phyloP scores from a whole-genome alignment of 2,888 invertebrate species.

The Acronicta alni region DNA sequence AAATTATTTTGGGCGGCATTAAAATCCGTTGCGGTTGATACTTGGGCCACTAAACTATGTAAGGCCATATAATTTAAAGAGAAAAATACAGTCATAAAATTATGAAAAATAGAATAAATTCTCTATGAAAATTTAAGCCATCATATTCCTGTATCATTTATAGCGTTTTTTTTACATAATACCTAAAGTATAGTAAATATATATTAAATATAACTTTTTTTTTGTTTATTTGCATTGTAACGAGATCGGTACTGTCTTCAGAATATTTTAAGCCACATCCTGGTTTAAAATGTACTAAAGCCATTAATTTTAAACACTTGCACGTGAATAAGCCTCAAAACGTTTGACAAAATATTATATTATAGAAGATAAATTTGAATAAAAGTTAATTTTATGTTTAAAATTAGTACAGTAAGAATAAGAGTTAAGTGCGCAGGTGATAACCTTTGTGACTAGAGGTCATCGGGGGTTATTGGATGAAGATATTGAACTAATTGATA shows the following conservation, averaged over 20 bases:
- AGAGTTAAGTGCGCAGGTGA: neutral
- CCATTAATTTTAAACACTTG: conserved; percentile 1
- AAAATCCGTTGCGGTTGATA: too few species aligned
- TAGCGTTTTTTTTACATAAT: conserved; percentile 38
- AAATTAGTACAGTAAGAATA: neutral
- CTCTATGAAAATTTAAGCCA: too few species aligned
- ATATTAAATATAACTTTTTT: conserved; percentile 27
- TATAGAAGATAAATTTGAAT: neutral
- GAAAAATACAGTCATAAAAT: too few species aligned
- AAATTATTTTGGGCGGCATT: neutral
- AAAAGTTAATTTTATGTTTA: neutral
- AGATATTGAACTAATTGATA: too few species aligned
- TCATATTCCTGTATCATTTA: conserved; percentile 30
- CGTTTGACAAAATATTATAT: conserved; percentile 29
- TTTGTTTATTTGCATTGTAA: conserved; percentile 38
- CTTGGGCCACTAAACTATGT: too few species aligned
- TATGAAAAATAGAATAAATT: too few species aligned
- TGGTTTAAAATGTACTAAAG: neutral
- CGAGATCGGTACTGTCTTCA: conserved; percentile 38
- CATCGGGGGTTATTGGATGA: too few species aligned
- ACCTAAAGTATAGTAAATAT: conserved; percentile 39
- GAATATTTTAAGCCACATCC: conserved; percentile 28
- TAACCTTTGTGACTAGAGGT: too few species aligned
- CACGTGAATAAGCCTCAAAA: conserved; percentile 7
- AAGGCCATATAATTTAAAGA: too few species aligned